These are phyloP conservation scores for Stegophylla sp. DNA, from an alignment of 2,888 invertebrate species.

Conservation along the genomic window DNA sequence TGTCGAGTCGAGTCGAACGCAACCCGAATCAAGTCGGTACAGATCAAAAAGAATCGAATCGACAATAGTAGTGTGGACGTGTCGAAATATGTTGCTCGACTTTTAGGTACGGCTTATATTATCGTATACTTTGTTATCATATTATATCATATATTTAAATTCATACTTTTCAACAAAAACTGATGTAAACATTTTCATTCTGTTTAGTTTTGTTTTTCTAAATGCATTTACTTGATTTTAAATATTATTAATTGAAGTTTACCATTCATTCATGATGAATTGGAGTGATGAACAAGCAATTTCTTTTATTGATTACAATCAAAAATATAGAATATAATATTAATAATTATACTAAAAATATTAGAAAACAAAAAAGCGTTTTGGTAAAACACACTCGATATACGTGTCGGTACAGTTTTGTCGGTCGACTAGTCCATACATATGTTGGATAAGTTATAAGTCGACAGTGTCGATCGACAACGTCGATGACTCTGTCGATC, in stretches of 20 bases:
- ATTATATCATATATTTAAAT: too few relatives aligned
- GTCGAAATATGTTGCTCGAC: constrained; percentile 15
- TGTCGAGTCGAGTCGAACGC: constrained; percentile 4
- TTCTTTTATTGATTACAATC: constrained; percentile 8
- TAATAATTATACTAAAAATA: neutral
- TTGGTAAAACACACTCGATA: constrained; percentile 11
- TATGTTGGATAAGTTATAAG: neutral
- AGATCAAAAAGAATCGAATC: constrained; percentile 6
- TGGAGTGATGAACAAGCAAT: constrained; percentile 23
- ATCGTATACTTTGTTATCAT: too few relatives aligned
- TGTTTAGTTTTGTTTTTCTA: constrained; percentile 15
- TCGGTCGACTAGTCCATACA: constrained; percentile 4
- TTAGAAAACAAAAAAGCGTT: neutral
- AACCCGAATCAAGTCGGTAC: neutral
- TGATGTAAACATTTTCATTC: neutral
- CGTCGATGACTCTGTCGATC: neutral
- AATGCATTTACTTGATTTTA: constrained; percentile 7
- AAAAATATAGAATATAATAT: neutral
- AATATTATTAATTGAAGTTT: constrained; percentile 11
- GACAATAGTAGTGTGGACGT: constrained; percentile 17
- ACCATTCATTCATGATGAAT: constrained; percentile 19
- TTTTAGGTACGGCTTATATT: constrained; percentile 1
- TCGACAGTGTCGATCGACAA: neutral
- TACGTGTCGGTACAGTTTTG: constrained; percentile 7
- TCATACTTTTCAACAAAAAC: too few relatives aligned